These are phyloP conservation scores for Epizoanthus ramosus DNA, from an alignment of 92 coral and sea anemone genomes.

Conservation along the genomic window DNA sequence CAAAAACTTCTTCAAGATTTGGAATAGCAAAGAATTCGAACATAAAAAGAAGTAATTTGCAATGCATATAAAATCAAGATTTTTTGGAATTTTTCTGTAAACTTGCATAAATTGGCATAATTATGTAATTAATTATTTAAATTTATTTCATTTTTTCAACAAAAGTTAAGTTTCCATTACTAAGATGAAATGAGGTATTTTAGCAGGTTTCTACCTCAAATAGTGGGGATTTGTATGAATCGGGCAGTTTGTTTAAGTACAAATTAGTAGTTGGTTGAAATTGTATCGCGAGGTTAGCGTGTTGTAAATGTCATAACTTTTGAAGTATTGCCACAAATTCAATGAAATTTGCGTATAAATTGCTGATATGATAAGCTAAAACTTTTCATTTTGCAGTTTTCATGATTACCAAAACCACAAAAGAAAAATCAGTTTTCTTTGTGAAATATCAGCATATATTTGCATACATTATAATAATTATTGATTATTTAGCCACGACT, in stretches of 20 bases:
- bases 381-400: neutral
- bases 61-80: neutral
- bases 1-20: constrained; percentile 20
- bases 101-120: constrained; percentile 11
- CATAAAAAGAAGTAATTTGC: constrained; percentile 7
- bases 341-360: neutral
- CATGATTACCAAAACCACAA: neutral
- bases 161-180: neutral
- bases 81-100: neutral
- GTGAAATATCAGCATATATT: too few relatives aligned
- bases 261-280: neutral
- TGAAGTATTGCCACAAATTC: constrained; percentile 20
- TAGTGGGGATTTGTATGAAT: neutral
- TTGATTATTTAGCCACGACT: too few relatives aligned
- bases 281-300: constrained; percentile 2
- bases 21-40: neutral
- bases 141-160: constrained; percentile 7
- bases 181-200: constrained; percentile 1
- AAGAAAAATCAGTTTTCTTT: neutral
- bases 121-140: neutral
- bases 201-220: neutral
- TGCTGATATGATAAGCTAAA: constrained; percentile 7
- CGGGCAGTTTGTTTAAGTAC: constrained; percentile 10
- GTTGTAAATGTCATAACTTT: constrained; percentile 16
- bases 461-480: too few relatives aligned